Evolutionary conservation across 2,113 vertebrate genomes (phyloP).

Genomic region (Calidris pygmaea): DNA sequence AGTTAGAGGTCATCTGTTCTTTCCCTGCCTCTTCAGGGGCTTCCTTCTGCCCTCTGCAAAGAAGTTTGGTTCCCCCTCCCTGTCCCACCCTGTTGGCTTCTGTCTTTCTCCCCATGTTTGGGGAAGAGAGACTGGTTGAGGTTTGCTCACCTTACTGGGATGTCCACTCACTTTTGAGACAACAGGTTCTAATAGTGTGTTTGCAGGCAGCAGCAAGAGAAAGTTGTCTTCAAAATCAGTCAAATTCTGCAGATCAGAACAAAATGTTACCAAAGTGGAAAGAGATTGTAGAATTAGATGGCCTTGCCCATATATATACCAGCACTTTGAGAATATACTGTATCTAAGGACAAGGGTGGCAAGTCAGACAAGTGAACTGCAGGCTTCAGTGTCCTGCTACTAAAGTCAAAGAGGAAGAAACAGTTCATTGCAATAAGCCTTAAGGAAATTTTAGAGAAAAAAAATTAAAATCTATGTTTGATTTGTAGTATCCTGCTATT

Average conservation of each 20-base stretch:
- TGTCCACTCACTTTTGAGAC: not conserved
- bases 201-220: not conserved
- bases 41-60: not conserved
- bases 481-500: not conserved
- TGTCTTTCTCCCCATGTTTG: not conserved
- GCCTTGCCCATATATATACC: not conserved
- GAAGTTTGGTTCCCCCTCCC: not conserved
- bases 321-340: not conserved
- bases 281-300: not conserved
- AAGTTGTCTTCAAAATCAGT: not conserved
- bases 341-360: not conserved
- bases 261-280: not conserved
- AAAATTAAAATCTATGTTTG: not conserved
- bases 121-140: not conserved
- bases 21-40: not conserved
- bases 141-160: not conserved
- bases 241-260: not conserved
- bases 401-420: not conserved
- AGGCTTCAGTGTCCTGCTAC: not conserved
- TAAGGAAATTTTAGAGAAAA: not conserved
- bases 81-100: not conserved
- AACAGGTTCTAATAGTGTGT: not conserved
- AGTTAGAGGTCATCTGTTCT: not conserved
- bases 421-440: not conserved
- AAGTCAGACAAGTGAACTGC: not conserved